Evolutionary conservation across 2,797 vertebrate species (phyloP).

Genomic region (Malacoctenus gilli): DNA sequence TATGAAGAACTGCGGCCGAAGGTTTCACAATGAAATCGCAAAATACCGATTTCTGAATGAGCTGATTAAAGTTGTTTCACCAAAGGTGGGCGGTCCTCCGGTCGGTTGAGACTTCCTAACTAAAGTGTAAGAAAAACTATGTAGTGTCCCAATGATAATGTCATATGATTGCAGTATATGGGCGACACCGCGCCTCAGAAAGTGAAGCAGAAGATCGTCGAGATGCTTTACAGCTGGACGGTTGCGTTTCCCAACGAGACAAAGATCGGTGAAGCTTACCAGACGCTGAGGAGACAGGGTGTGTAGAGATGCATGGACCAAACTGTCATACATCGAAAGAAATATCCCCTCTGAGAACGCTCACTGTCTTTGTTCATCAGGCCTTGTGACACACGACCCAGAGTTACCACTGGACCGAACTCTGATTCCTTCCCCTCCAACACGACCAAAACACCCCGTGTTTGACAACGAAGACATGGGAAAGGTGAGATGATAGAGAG

Average conservation of each 20-base stretch:
- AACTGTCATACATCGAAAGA: not conserved
- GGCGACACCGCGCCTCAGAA: constrained; percentile 91
- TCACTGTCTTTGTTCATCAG: constrained; percentile 72
- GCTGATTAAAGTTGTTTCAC: constrained; percentile 96
- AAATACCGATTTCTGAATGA: constrained; percentile 97
- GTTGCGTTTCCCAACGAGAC: constrained; percentile 90
- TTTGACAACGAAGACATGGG: constrained; percentile 98
- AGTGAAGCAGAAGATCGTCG: constrained; percentile 93
- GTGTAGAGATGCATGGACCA: constrained; percentile 16
- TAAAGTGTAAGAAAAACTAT: not conserved
- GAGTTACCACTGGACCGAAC: constrained; percentile 90
- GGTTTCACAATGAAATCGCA: constrained; percentile 95
- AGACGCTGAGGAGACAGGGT: constrained; percentile 92
- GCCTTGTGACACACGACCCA: constrained; percentile 89
- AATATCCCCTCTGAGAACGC: no score
- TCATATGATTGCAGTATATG: constrained; percentile 84
- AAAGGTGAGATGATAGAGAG: constrained; percentile 81
- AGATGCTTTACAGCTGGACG: constrained; percentile 95
- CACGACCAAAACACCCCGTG: constrained; percentile 93
- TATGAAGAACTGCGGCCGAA: constrained; percentile 97
- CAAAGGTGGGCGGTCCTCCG: constrained; percentile 83
- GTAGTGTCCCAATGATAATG: not conserved
- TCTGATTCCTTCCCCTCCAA: constrained; percentile 91
- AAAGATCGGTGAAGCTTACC: constrained; percentile 94
- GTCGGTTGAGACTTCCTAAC: not conserved